A percentile compares a stretch with the other conserved stretches of the same genome.
Evolutionary conservation across 2,113 vertebrate genomes (phyloP).

Genomic region (Nesogale talazaci): DNA sequence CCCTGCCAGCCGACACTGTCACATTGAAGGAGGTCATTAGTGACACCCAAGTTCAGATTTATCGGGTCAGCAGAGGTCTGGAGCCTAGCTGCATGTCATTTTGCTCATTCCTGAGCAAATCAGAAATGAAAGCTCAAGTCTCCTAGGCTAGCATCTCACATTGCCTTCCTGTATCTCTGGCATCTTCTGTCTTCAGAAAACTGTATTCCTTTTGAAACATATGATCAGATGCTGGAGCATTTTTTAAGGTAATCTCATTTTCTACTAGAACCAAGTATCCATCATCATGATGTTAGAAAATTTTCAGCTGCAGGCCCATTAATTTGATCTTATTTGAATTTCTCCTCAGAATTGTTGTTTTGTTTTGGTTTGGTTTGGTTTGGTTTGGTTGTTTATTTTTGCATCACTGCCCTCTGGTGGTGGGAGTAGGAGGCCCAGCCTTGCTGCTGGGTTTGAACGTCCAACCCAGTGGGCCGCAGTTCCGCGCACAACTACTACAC

Average conservation of each 20-base stretch:
- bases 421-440: no score
- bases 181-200: constrained; percentile 37
- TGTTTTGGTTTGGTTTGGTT: no score
- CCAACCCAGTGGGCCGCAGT: no score
- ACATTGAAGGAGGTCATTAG: not conserved
- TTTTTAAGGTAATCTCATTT: constrained; percentile 29
- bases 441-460: no score
- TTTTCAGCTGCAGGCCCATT: not conserved
- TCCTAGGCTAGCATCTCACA: not conserved
- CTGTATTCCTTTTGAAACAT: not conserved
- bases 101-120: not conserved
- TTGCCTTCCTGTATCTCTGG: not conserved
- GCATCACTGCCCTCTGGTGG: no score
- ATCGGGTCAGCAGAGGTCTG: not conserved
- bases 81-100: not conserved
- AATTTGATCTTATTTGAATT: constrained; percentile 39
- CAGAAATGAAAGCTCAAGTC: not conserved
- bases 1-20: not conserved
- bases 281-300: not conserved
- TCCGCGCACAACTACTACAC: no score
- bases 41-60: constrained; percentile 15
- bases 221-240: not conserved
- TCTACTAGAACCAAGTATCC: constrained; percentile 45
- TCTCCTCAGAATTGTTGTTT: constrained; percentile 49
- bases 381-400: no score